phyloP scores from a whole-genome alignment of 2,797 vertebrate species.

The Leptodactylus fallax region DNA sequence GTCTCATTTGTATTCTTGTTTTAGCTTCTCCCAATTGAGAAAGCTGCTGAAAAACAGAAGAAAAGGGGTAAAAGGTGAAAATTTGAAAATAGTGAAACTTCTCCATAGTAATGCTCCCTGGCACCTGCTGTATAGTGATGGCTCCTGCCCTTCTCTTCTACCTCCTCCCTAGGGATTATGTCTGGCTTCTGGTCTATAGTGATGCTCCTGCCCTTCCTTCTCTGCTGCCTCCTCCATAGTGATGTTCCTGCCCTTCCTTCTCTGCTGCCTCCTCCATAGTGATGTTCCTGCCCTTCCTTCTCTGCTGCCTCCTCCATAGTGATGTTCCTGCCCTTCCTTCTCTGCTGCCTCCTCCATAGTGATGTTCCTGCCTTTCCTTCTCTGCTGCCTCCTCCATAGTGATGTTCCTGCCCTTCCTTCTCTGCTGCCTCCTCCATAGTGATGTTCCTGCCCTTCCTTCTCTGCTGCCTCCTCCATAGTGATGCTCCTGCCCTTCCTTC shows the following conservation, averaged over 20 bases:
- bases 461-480: not conserved
- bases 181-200: not conserved
- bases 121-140: not conserved
- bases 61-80: slow-evolving; percentile 49
- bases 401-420: not conserved
- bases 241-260: not conserved
- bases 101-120: not conserved
- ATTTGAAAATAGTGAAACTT: not conserved
- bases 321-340: not conserved
- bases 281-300: not conserved
- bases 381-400: not conserved
- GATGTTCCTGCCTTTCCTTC: not conserved
- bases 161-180: too few relatives aligned
- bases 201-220: too few relatives aligned
- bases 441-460: not conserved
- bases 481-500: not conserved
- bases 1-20: not conserved
- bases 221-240: too few relatives aligned
- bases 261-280: not conserved
- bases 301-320: not conserved
- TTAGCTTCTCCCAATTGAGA: slow-evolving; percentile 94
- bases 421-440: not conserved
- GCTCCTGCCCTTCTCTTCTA: too few relatives aligned
- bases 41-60: slow-evolving; percentile 87
- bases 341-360: not conserved